These are phyloP conservation scores for Nysson spinosus DNA, from an alignment of 2,888 invertebrate species.

Conservation along the genomic window DNA sequence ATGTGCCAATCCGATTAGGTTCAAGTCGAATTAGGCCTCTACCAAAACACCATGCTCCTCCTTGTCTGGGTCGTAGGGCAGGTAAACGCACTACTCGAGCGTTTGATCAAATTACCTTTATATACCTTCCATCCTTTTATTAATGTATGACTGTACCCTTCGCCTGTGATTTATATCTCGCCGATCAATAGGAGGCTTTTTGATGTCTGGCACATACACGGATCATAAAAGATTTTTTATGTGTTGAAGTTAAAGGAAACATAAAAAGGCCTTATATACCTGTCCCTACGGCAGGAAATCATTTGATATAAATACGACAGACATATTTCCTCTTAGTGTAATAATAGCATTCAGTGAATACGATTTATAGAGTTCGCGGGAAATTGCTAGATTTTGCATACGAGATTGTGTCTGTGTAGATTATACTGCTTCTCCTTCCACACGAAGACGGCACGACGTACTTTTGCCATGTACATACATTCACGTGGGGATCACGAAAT, in stretches of 20 bases:
- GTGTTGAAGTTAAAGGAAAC: no score
- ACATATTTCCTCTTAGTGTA: no score
- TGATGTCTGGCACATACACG: background rate
- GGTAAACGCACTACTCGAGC: background rate
- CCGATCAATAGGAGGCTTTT: background rate
- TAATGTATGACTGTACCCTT: background rate
- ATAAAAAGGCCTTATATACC: no score
- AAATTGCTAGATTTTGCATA: no score
- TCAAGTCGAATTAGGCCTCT: conserved; percentile 51
- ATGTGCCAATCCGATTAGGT: conserved; percentile 54
- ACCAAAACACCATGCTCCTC: conserved; percentile 11
- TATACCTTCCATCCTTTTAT: background rate
- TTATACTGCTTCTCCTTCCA: conserved; percentile 1
- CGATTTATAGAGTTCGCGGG: no score
- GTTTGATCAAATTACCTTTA: conserved; percentile 8
- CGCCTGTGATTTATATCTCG: background rate
- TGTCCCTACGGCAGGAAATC: no score
- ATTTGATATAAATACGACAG: no score
- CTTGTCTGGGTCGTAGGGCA: conserved; percentile 3
- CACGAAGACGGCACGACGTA: background rate
- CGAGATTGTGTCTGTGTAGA: no score
- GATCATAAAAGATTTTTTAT: no score
- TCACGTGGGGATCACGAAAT: conserved; percentile 26
- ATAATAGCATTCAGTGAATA: no score
- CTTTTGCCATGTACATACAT: conserved; percentile 5